Percentiles rank a stretch among this genome's conserved stretches.
Conservation (phyloP, 2,113 vertebrate genomes). For the Falco punctatus region DNA sequence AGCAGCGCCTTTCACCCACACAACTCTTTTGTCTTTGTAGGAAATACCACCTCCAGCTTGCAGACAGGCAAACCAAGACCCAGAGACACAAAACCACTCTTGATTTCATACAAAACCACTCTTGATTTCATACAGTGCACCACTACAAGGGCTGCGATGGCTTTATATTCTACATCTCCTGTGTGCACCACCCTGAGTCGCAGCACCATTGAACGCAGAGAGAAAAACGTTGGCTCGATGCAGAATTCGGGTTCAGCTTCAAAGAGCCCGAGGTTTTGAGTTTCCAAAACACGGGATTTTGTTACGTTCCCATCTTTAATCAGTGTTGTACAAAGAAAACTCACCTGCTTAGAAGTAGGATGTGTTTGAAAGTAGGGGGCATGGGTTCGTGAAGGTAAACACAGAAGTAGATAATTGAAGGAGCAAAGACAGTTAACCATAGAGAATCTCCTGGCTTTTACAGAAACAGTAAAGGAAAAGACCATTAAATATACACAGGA, state of each 20-base stretch:
- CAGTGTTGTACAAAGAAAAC: slow-evolving; percentile 30
- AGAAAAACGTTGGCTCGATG: not conserved
- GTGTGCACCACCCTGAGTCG: not conserved
- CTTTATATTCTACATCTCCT: not conserved
- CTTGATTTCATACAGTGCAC: not conserved
- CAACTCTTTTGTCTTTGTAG: not conserved
- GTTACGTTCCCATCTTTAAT: not conserved
- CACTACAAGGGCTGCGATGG: fast-evolving
- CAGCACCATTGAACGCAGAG: not conserved
- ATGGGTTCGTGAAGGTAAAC: not conserved
- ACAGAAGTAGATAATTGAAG: slow-evolving; percentile 9
- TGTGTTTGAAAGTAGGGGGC: slow-evolving; percentile 10
- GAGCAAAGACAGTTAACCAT: not conserved
- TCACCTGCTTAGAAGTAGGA: not conserved
- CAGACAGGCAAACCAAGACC: not conserved
- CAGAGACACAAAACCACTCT: fast-evolving
- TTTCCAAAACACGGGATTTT: not conserved
- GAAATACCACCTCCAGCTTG: fast-evolving
- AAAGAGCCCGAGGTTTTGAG: not conserved
- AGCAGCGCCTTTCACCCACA: not conserved
- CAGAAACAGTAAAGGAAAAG: not conserved
- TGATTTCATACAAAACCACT: not conserved
- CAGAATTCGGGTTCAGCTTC: not conserved
- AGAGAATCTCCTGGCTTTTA: not conserved
- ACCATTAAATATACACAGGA: not conserved